A percentile compares a stretch with the other conserved stretches of the same genome.
phyloP scores from a whole-genome alignment of 2,888 invertebrate species.

The Patella caerulea region DNA sequence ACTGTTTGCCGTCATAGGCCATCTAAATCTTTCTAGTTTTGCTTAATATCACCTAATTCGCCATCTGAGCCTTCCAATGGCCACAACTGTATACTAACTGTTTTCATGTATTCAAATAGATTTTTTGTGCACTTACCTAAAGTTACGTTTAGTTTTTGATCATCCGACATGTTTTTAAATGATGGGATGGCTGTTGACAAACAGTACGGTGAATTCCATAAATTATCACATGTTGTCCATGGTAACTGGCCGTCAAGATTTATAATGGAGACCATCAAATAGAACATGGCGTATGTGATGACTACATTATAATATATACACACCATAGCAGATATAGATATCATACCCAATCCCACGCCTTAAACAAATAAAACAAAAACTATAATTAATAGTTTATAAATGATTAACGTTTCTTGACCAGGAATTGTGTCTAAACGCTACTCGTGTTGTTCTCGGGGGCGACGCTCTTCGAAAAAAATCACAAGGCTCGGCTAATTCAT shows the following conservation, averaged over 20 bases:
- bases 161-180: constrained; percentile 27
- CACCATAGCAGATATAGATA: constrained; percentile 47
- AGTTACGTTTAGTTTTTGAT: constrained; percentile 30
- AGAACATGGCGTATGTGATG: constrained; percentile 70
- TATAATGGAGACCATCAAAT: constrained; percentile 67
- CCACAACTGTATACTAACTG: no score
- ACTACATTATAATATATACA: constrained; percentile 74
- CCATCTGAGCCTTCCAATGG: no score
- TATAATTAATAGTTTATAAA: no score
- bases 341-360: constrained; percentile 54
- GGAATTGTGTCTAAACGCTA: no score
- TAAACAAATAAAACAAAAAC: not conserved
- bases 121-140: constrained; percentile 28
- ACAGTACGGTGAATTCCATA: constrained; percentile 47
- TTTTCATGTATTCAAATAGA: no score
- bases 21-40: no score
- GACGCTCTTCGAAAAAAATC: no score
- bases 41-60: no score
- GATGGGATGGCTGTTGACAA: constrained; percentile 16
- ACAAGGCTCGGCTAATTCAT: no score
- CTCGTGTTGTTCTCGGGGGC: no score
- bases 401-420: no score
- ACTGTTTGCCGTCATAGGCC: no score
- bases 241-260: constrained; percentile 64
- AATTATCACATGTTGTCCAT: constrained; percentile 73